Evolutionary conservation across 1,140 invertebrate species (phyloP).

Genomic region (Chironomus striatipennis): DNA sequence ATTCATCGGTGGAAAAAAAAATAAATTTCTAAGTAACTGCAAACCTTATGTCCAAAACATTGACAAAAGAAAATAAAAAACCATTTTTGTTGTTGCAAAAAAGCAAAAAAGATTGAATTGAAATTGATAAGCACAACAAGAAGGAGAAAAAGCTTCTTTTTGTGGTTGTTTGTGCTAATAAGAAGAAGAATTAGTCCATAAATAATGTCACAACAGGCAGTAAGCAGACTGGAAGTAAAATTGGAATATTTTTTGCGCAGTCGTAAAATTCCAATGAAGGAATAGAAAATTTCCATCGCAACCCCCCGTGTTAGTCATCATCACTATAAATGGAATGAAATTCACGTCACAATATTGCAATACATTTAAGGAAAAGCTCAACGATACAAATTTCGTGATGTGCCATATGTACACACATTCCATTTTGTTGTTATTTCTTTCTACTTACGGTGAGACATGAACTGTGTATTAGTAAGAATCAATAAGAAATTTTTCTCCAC

Average conservation of each 20-base stretch:
- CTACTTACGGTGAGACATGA: too few relatives aligned
- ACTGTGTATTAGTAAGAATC: too few relatives aligned
- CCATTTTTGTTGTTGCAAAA: not conserved
- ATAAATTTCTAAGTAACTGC: not conserved
- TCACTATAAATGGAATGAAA: not conserved
- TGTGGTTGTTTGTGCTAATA: not conserved
- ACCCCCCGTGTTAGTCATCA: not conserved
- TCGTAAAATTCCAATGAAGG: not conserved
- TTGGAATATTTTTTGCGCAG: not conserved
- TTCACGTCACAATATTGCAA: not conserved
- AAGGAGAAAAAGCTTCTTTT: not conserved
- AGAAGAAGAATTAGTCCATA: not conserved
- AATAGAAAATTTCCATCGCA: not conserved
- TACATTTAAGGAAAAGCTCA: not conserved
- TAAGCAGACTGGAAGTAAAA: not conserved
- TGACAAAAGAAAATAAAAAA: not conserved
- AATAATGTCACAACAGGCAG: not conserved
- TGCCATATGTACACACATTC: too few relatives aligned
- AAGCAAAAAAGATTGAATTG: constrained; percentile 3
- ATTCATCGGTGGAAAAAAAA: not conserved
- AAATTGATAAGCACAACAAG: not conserved
- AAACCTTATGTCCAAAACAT: not conserved
- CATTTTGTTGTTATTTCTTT: too few relatives aligned
- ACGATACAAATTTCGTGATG: too few relatives aligned
- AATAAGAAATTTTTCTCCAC: too few relatives aligned